A percentile compares a stretch with the other conserved stretches of the same genome.
Evolutionary conservation across 2,888 invertebrate species (phyloP).

Genomic region (Hydriomena furcata): DNA sequence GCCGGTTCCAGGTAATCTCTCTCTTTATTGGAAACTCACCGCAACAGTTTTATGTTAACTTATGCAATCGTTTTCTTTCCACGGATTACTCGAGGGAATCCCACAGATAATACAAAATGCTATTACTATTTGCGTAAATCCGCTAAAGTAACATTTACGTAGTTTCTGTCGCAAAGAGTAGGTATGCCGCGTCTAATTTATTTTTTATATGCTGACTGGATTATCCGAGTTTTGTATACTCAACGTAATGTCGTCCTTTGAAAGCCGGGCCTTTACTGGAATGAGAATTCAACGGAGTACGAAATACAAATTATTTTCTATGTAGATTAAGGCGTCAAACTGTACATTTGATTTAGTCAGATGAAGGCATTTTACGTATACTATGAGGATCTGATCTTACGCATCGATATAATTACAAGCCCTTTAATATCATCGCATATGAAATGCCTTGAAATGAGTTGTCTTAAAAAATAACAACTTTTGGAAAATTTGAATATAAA

Average conservation of each 20-base stretch:
- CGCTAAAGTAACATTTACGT: conserved; percentile 5
- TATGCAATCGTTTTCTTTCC: conserved; percentile 9
- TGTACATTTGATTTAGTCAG: too few species aligned
- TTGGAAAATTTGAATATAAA: too few species aligned
- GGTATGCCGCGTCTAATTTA: conserved; percentile 6
- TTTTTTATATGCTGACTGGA: conserved; percentile 24
- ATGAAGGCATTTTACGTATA: too few species aligned
- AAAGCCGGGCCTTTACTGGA: not conserved
- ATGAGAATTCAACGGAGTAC: conserved; percentile 7
- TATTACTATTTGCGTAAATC: conserved; percentile 18
- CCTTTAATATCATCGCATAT: too few species aligned
- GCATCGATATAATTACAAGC: too few species aligned
- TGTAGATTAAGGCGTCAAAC: not conserved
- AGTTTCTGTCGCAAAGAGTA: conserved; percentile 9
- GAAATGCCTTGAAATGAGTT: too few species aligned
- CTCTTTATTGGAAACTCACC: not conserved
- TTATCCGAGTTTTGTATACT: conserved; percentile 16
- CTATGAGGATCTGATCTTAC: too few species aligned
- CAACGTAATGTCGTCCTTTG: conserved; percentile 8
- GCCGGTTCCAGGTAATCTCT: conserved; percentile 3
- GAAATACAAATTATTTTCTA: not conserved
- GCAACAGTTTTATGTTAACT: not conserved
- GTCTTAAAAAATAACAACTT: too few species aligned
- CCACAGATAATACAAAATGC: not conserved
- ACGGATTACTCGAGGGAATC: conserved; percentile 6